These are phyloP conservation scores for Salvator merianae DNA, from an alignment of 2,113 vertebrate species.

Conservation along the genomic window DNA sequence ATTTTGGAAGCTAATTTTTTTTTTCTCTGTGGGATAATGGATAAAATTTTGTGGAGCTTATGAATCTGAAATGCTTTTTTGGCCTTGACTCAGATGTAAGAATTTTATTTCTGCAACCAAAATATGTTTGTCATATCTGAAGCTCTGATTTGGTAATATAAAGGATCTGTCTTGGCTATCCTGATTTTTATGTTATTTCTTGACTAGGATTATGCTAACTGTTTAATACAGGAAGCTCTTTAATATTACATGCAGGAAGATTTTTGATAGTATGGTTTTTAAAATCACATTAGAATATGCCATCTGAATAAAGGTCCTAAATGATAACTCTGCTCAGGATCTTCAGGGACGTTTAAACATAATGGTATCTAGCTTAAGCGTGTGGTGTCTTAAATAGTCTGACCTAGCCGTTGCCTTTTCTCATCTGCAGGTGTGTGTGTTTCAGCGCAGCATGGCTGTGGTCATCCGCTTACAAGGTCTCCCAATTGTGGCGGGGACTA, in stretches of 20 bases:
- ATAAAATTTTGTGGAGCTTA: background rate
- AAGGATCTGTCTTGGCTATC: background rate
- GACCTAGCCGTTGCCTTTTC: constrained; percentile 95
- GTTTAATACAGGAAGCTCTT: background rate
- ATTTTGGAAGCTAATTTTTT: background rate
- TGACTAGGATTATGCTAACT: constrained; percentile 48
- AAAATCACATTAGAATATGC: constrained; percentile 49
- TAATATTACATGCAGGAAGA: background rate
- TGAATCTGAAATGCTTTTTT: background rate
- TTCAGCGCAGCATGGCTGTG: constrained; percentile 99
- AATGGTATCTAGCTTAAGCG: constrained; percentile 76
- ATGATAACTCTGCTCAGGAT: constrained; percentile 54
- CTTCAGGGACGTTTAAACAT: constrained; percentile 63
- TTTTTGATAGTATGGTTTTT: constrained; percentile 10
- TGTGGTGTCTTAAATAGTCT: constrained; percentile 82
- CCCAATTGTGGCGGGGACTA: constrained; percentile 99
- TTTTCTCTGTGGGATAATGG: background rate
- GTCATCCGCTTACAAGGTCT: constrained; percentile 99
- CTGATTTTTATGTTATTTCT: constrained; percentile 52
- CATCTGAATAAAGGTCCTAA: constrained; percentile 36
- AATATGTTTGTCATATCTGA: background rate
- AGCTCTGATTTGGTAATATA: background rate
- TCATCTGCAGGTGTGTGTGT: constrained; percentile 98
- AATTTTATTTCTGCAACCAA: background rate
- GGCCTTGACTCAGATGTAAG: background rate